Evolutionary conservation across 2,797 vertebrate genomes (phyloP).

Genomic region (Zalophus californianus): DNA sequence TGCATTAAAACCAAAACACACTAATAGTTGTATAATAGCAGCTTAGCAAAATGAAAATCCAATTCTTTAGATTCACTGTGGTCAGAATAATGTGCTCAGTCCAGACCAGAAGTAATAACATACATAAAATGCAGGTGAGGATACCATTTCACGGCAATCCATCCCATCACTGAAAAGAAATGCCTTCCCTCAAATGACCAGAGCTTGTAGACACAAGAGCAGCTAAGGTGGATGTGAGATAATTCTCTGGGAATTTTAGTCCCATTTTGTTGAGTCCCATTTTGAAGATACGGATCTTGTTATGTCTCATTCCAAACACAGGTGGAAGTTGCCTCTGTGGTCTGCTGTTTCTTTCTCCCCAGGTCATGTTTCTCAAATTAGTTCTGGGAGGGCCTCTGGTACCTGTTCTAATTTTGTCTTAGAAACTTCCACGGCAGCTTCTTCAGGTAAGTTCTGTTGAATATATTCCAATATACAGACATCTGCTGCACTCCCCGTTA

Average conservation of each 20-base stretch:
- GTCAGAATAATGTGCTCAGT: neutral
- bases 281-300: neutral
- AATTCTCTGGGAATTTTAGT: neutral
- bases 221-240: neutral
- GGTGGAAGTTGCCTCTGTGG: neutral
- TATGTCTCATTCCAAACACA: neutral
- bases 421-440: slow-evolving; percentile 93
- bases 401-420: slow-evolving; percentile 90
- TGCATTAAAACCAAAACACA: neutral
- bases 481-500: slow-evolving; percentile 91
- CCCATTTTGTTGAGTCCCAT: neutral
- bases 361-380: neutral
- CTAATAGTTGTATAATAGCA: neutral
- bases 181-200: neutral
- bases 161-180: neutral
- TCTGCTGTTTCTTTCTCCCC: slow-evolving; percentile 63
- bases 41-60: neutral
- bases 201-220: neutral
- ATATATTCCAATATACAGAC: slow-evolving; percentile 94
- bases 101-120: neutral
- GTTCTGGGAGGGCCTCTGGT: neutral
- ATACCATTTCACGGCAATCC: neutral
- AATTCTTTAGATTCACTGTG: neutral
- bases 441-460: slow-evolving; percentile 94
- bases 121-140: neutral